phyloP scores from a whole-genome alignment of 2,888 invertebrate genomes.

The Drosophila anomelani region DNA sequence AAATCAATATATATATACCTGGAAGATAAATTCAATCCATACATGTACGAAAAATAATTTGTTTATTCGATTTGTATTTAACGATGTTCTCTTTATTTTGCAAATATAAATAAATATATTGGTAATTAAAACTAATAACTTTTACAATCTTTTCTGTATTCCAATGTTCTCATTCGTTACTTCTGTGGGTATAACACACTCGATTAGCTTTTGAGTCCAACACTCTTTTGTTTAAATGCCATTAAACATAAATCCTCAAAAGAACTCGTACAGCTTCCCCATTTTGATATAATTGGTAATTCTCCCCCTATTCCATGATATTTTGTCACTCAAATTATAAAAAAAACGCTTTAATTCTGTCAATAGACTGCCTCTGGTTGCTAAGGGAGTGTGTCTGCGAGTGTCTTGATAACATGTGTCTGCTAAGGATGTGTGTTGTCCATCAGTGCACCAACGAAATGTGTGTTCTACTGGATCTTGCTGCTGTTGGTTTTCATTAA shows the following conservation, averaged over 20 bases:
- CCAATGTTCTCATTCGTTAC: constrained; percentile 23
- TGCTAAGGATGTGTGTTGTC: constrained; percentile 27
- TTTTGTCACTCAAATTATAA: constrained; percentile 22
- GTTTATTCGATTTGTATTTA: constrained; percentile 50
- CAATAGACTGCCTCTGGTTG: constrained; percentile 22
- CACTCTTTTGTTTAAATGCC: constrained; percentile 24
- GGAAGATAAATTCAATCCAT: neutral
- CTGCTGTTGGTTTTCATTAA: constrained; percentile 4
- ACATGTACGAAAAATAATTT: neutral
- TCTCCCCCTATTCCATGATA: constrained; percentile 29
- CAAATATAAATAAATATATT: constrained; percentile 78
- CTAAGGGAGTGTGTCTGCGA: constrained; percentile 34
- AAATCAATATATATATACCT: no score
- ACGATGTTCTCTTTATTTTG: constrained; percentile 77
- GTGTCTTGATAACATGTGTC: constrained; percentile 60
- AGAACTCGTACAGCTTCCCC: constrained; percentile 12
- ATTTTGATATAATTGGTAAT: constrained; percentile 14
- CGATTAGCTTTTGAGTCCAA: constrained; percentile 15
- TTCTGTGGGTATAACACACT: constrained; percentile 28
- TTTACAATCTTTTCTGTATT: constrained; percentile 52
- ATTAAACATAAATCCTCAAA: constrained; percentile 34
- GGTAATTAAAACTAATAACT: constrained; percentile 74
- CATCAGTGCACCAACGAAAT: constrained; percentile 44
- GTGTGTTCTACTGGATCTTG: constrained; percentile 24
- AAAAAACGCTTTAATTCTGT: constrained; percentile 1